Evolutionary conservation across 2,888 invertebrate species (phyloP), one percentile per base, ranked within the genome.

Genomic region (Yponomeuta cagnagella): DNA sequence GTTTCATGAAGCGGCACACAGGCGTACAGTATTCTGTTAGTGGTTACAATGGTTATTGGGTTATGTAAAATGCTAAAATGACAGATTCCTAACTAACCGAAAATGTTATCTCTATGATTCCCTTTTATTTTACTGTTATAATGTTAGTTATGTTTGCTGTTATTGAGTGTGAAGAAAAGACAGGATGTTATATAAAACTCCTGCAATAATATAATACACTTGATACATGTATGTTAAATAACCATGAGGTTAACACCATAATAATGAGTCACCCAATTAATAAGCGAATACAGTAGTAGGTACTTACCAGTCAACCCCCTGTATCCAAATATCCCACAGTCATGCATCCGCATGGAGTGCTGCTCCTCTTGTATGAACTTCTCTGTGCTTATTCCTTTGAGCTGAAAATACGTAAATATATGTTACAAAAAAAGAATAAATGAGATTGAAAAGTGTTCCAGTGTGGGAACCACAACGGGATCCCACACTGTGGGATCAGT

Each of bases 321-420:
- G 80, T 96, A 96, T 67, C 96, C 96, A 77, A 95, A 93, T 37
- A 95, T 94, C 63, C 96, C 95, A 69, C 96, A 95, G 81, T 96
- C 96, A 78, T 95, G 94, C 83, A 95, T 93, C 65, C 95, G 93
- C 83, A 93, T 94, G 70, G 95, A 94, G 82, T 95, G 93, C 75
- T 96, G 95, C 76, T 96, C 95, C 73, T 96, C 94, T 78, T 94
- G 94, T 65, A 96, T 93, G 78, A 97, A 96, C 74, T 95, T 94
- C 72, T 95, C 95, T 30, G 96, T 95, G 74, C 95, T 95, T 74
- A 96, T 95, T 72, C 97, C 97, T 78, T 94, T 93, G 64, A 95
- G 93, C 89, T 94, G 89, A 72, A 88, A 87, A 73, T 58, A 73
- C 10, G 33, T 15, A 37, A 15, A 58, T 43, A 43, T 43, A 43